Base-by-base conservation (phyloP, 2,888 invertebrate genomes). In the Synanthedon andrenaeformis region DNA sequence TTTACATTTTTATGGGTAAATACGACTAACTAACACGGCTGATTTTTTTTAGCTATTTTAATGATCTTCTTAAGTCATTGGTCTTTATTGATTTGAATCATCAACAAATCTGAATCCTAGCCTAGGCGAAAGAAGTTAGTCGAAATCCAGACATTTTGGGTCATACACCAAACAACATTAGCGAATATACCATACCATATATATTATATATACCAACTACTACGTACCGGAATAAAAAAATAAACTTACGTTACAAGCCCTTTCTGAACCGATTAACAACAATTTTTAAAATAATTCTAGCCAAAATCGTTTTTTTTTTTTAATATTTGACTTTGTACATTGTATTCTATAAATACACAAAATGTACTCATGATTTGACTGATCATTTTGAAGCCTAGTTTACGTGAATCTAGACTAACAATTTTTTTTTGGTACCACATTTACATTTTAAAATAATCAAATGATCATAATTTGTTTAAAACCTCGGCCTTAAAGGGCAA, bases 211-310 rank as follows among this genome's bases (percentile, higher is more conserved):
- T 73, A 77, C 65, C 63, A 67, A 62, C 73, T 76, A 76, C 61
- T 76, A 76, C 61, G 55, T 67, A 49, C 61, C 62, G 63, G 67
- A 58, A 63, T 65, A 62, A 64, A 70, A 72, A 72, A 72, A 69
- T 67, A 70, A 67, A 67, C 63, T 69, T 63, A 68, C 60, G 57
- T 58, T 62, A 62, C 59, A 56, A 62, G 62, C 54, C 56, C 58
- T 56, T 50, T 59, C 61, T 42, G 35, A 58, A 60, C 58, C 57
- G 62, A 64, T 62, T 60, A 56, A 62, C 58, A 66, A 67, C 59
- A 51, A 62, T 58, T 60, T 58, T 55, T 48, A 56, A 61, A 58
- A 57, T 59, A 53, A 57, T 54, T 54, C 12, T 55, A 59, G 57
- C 56, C 58, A 55, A 57, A 61, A 54, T 54, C 53, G 55, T 56